phyloP scores from a whole-genome alignment of 2,888 invertebrate species.

The Pristionchus mayeri region DNA sequence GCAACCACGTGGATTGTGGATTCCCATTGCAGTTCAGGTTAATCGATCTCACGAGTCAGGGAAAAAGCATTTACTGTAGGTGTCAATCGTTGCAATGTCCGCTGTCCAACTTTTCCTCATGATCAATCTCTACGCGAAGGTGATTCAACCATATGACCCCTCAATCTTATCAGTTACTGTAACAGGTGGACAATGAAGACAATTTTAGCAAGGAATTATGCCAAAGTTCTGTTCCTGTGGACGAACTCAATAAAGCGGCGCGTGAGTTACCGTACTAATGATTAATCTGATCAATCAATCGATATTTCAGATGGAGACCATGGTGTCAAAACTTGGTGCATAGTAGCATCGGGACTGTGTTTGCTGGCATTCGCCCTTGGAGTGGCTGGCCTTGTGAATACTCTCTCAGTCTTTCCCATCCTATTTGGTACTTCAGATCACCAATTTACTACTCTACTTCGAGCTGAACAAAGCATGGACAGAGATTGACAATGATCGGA shows the following conservation, averaged over 20 bases:
- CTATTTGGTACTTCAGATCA: not conserved
- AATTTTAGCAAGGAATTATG: not conserved
- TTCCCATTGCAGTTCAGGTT: slow-evolving; percentile 6
- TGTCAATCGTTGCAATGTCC: not conserved
- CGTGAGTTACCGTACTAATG: not conserved
- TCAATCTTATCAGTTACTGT: too few relatives aligned
- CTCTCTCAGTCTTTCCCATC: not conserved
- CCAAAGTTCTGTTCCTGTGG: too few relatives aligned
- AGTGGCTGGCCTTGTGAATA: not conserved
- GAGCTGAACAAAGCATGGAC: not conserved
- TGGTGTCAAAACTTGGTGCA: not conserved
- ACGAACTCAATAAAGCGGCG: too few relatives aligned
- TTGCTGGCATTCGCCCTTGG: not conserved
- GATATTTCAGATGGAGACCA: not conserved
- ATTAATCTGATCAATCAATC: not conserved
- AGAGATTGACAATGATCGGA: not conserved
- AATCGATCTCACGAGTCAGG: not conserved
- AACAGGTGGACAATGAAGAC: not conserved
- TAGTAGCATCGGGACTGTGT: not conserved
- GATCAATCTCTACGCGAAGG: not conserved
- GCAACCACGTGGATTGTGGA: not conserved
- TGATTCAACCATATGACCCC: not conserved
- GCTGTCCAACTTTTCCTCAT: not conserved
- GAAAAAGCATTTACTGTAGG: not conserved
- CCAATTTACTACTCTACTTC: not conserved